phyloP scores from a whole-genome alignment of 1,140 invertebrate genomes.

The Rhyzopertha dominica region DNA sequence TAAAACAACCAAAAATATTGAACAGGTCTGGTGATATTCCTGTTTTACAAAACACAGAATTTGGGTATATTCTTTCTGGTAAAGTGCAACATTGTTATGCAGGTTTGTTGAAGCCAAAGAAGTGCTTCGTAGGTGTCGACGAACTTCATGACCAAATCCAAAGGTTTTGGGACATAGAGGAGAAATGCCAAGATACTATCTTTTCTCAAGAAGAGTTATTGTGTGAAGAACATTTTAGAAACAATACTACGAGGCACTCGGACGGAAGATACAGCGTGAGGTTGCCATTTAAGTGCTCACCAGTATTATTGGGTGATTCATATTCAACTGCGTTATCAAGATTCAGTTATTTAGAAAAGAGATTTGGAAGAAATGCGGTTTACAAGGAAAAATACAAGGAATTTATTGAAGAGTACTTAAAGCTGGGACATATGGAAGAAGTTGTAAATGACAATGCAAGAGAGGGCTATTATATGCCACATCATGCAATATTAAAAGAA shows the following conservation, averaged over 20 bases:
- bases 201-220: slow-evolving; percentile 21
- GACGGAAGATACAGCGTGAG: slow-evolving; percentile 29
- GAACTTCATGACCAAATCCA: slow-evolving; percentile 4
- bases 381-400: slow-evolving; percentile 22
- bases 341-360: slow-evolving; percentile 15
- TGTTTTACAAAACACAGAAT: slow-evolving; percentile 9
- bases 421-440: slow-evolving; percentile 31
- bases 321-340: slow-evolving; percentile 8
- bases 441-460: too few species aligned
- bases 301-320: slow-evolving; percentile 21
- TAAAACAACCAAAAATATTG: slow-evolving; percentile 8
- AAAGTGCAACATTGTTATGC: too few species aligned
- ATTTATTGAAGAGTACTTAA: slow-evolving; percentile 38
- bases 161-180: slow-evolving; percentile 11
- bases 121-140: slow-evolving; percentile 1
- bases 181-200: not conserved
- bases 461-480: slow-evolving; percentile 44
- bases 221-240: slow-evolving; percentile 29
- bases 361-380: slow-evolving; percentile 8
- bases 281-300: slow-evolving; percentile 26
- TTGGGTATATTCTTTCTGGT: slow-evolving; percentile 8
- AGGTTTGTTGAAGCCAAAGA: slow-evolving; percentile 4
- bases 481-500: slow-evolving; percentile 42
- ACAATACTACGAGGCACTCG: slow-evolving; percentile 21
- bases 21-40: not conserved